Evolutionary conservation across 2,113 vertebrate genomes (phyloP).

Genomic region (Austrofundulus limnaeus): DNA sequence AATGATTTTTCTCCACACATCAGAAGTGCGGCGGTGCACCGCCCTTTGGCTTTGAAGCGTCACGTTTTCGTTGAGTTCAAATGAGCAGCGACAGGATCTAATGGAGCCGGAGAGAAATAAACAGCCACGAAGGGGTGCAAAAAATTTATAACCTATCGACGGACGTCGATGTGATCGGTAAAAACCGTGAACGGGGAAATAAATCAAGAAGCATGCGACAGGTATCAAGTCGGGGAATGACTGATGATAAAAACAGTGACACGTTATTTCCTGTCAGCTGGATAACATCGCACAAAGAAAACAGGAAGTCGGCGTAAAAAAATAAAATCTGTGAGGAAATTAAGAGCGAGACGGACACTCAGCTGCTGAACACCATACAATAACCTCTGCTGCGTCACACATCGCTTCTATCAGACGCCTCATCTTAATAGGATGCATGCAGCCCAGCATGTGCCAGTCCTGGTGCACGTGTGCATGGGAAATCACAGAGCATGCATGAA

Average conservation of each 20-base stretch:
- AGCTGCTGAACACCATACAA: conserved; percentile 2
- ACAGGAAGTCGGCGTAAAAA: conserved; percentile 39
- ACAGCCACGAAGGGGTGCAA: conserved; percentile 1
- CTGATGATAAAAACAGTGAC: conserved; percentile 31
- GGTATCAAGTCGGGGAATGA: background rate
- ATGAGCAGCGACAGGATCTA: conserved; percentile 23
- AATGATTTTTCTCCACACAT: conserved; percentile 5
- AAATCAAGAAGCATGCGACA: conserved; percentile 9
- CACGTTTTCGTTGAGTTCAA: conserved; percentile 26
- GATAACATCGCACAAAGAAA: conserved; percentile 42
- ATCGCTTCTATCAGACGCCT: conserved; percentile 3
- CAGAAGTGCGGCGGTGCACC: conserved; percentile 16
- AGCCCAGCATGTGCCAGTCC: background rate
- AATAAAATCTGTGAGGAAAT: conserved; percentile 53
- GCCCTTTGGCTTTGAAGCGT: conserved; percentile 37
- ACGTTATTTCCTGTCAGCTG: conserved; percentile 60
- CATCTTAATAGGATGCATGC: background rate
- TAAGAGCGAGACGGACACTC: conserved; percentile 25
- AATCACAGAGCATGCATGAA: background rate
- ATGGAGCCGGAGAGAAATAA: conserved; percentile 17
- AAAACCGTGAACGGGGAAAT: background rate
- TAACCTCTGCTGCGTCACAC: conserved; percentile 18
- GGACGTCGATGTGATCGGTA: background rate
- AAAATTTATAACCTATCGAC: conserved; percentile 19
- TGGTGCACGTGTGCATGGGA: background rate